A percentile compares a stretch with the other conserved stretches of the same genome.
Evolutionary conservation across 2,113 vertebrate species (phyloP).

Genomic region (Amphiprion percula): DNA sequence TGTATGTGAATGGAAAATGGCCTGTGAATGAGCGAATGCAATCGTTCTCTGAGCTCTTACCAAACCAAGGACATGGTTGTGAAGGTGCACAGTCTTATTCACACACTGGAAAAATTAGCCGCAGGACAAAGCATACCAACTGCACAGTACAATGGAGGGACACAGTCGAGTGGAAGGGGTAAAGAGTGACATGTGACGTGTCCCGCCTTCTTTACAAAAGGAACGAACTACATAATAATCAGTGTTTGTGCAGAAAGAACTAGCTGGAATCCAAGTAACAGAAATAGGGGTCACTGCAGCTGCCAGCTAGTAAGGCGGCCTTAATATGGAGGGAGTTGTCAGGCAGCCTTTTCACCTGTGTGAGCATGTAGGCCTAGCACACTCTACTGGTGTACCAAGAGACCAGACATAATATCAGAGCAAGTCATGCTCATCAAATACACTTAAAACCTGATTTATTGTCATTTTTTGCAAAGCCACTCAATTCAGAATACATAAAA

Average conservation of each 20-base stretch:
- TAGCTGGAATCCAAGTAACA: neutral
- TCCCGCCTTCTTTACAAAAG: neutral
- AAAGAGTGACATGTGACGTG: neutral
- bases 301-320: neutral
- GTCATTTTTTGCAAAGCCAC: neutral
- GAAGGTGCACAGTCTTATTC: conserved; percentile 3
- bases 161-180: neutral
- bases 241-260: neutral
- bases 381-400: conserved; percentile 52
- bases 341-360: conserved; percentile 22
- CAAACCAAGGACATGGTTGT: conserved; percentile 43
- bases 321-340: conserved; percentile 7
- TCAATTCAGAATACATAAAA: too few species aligned
- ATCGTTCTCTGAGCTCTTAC: conserved; percentile 23
- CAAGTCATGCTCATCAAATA: conserved; percentile 9
- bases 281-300: too few species aligned
- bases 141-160: neutral
- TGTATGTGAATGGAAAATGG: conserved; percentile 1
- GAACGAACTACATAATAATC: neutral
- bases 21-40: neutral
- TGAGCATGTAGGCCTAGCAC: conserved; percentile 49
- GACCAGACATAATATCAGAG: neutral
- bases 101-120: neutral
- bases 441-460: conserved; percentile 5
- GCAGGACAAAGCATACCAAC: neutral